Evolutionary conservation across 1,140 invertebrate species (phyloP), one percentile per base, ranked within the genome.

Genomic region (Periplaneta americana): DNA sequence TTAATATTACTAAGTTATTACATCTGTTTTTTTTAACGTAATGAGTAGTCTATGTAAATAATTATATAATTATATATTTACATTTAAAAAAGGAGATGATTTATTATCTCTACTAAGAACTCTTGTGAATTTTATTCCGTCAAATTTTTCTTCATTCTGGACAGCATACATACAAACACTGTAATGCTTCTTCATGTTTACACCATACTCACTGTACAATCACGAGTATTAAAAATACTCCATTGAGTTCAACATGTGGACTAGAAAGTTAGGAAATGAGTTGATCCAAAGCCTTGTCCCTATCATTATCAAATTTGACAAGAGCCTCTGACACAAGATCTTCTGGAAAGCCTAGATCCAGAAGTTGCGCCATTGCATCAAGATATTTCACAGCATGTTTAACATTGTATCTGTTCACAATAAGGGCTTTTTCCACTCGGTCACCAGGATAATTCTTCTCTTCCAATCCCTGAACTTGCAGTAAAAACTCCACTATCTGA

Each of bases 211-310:
- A 66, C 48, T 66, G 48, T 28, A 66, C 48, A 66, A 66, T 5
- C 48, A 66, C 28, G 22, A 66, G 22, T 11, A n/a, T 66, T n/a
- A 66, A 22, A 8, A 66, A 66, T 66, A 5, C 48, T n/a, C 48
- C 13, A 1, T 8, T 6, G 11, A 66, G 48, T 66, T 66, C 48
- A 10, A 18, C 39, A 75, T 48, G n/a, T 9, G 28, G 48, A 80
- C 32, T 57, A 80, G 32, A 75, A 35, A 48, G 85, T 91, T 93
- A 96, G 85, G 93, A 92, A 85, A 96, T 93, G 81, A 97, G 89
- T 86, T 93, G 92, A 88, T 98, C 96, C 84, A 98, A 89, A 36
- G 96, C 96, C 89, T 95, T 96, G 85, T 97, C 96, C 84, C 93
- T 91, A 89, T 97, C 95, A 86, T 95, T 94, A 86, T 96, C 91